Evolutionary conservation across 92 coral and sea anemone genomes (phyloP).

Genomic region (Pocillopora meandrina): DNA sequence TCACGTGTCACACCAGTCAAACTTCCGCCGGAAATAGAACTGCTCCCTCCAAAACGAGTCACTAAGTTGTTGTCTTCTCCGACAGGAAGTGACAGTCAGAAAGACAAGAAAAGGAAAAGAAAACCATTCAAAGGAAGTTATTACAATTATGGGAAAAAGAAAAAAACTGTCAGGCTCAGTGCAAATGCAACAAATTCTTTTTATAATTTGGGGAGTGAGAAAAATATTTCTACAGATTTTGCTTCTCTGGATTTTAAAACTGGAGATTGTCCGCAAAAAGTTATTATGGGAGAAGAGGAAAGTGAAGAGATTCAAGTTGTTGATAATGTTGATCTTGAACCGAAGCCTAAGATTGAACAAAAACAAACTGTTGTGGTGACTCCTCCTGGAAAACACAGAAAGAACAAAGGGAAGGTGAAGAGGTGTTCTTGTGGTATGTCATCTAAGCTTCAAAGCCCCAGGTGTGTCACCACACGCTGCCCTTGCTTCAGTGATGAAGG

Average conservation of each 20-base stretch:
- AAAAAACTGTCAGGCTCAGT: conserved; percentile 32
- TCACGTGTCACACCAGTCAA: conserved; percentile 63
- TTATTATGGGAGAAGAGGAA: conserved; percentile 24
- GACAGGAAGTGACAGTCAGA: conserved; percentile 36
- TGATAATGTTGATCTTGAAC: conserved; percentile 30
- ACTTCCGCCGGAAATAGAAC: conserved; percentile 75
- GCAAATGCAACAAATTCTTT: conserved; percentile 10
- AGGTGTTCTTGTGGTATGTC: conserved; percentile 72
- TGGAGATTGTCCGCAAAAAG: background rate
- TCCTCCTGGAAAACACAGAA: conserved; percentile 41
- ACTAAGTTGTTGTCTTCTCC: conserved; percentile 53
- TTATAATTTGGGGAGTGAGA: background rate
- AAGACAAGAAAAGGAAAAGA: conserved; percentile 60
- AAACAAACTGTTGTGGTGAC: conserved; percentile 30
- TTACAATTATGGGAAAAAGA: conserved; percentile 76
- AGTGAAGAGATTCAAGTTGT: conserved; percentile 61
- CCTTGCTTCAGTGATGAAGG: conserved; percentile 70
- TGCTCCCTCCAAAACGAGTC: conserved; percentile 59
- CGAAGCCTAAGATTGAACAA: conserved; percentile 12
- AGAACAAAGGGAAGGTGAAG: conserved; percentile 33
- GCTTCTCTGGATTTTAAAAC: conserved; percentile 11
- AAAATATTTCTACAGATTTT: background rate
- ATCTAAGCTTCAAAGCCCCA: conserved; percentile 46
- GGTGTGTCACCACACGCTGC: conserved; percentile 73
- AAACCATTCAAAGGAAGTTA: conserved; percentile 82